phyloP scores from a whole-genome alignment of 2,888 invertebrate genomes.

The Troilus luridus region DNA sequence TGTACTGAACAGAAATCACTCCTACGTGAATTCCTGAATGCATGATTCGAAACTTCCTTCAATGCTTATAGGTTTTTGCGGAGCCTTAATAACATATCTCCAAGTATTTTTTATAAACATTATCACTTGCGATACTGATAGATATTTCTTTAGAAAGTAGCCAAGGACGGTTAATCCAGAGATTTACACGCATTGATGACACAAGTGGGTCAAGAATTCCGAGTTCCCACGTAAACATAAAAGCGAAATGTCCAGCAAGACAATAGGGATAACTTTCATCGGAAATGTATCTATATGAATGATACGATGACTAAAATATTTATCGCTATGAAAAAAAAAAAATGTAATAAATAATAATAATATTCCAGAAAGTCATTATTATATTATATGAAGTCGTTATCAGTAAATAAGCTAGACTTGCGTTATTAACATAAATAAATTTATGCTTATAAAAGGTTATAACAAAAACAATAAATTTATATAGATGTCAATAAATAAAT shows the following conservation, averaged over 20 bases:
- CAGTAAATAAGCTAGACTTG: too few relatives aligned
- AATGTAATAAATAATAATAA: background rate
- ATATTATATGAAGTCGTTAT: too few relatives aligned
- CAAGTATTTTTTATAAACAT: background rate
- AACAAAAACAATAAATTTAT: too few relatives aligned
- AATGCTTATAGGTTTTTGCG: background rate
- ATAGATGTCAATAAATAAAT: too few relatives aligned
- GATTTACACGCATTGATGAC: conserved; percentile 3
- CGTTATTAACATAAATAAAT: too few relatives aligned
- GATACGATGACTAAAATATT: background rate
- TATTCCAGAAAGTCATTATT: background rate
- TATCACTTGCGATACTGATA: background rate
- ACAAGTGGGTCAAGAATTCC: conserved; percentile 30
- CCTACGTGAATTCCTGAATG: background rate
- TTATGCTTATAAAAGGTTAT: too few relatives aligned
- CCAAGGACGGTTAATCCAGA: background rate
- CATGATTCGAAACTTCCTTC: background rate
- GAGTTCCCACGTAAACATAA: background rate
- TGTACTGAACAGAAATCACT: background rate
- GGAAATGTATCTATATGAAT: background rate
- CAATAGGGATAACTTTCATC: background rate
- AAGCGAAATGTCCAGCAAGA: background rate
- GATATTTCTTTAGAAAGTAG: background rate
- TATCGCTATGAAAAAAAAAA: background rate
- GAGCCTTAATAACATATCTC: too few relatives aligned